phyloP scores from a whole-genome alignment of 2,113 vertebrate species.

The Pomatostomus ruficeps region DNA sequence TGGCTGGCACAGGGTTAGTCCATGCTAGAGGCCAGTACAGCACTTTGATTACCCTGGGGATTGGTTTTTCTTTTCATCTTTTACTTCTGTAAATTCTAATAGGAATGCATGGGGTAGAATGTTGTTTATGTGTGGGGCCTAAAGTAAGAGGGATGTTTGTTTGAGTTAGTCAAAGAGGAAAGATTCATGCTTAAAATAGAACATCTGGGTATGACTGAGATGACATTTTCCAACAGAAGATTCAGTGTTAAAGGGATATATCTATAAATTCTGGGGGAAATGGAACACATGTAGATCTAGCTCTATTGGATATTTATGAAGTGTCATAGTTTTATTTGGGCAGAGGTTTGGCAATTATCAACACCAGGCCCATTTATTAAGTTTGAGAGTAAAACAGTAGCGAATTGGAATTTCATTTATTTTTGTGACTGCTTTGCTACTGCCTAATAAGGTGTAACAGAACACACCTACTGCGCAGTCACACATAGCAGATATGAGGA shows the following conservation, averaged over 20 bases:
- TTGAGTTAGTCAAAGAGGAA: conserved; percentile 47
- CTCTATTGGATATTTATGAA: conserved; percentile 21
- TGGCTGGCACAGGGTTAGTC: not conserved
- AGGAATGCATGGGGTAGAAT: not conserved
- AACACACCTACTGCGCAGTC: not conserved
- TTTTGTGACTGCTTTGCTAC: not conserved
- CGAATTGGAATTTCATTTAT: conserved; percentile 27
- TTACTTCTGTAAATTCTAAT: not conserved
- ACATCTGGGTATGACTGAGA: not conserved
- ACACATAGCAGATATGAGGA: not conserved
- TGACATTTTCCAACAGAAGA: conserved; percentile 16
- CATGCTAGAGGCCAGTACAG: not conserved
- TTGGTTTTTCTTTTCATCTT: not conserved
- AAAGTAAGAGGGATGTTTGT: conserved; percentile 45
- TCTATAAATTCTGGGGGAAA: conserved; percentile 23
- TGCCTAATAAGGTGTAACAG: not conserved
- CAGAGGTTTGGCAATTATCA: conserved; percentile 24
- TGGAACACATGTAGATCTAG: not conserved
- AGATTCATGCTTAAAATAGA: conserved; percentile 16
- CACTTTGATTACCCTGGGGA: not conserved
- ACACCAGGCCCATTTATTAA: not conserved
- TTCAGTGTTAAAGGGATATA: conserved; percentile 11
- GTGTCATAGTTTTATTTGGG: conserved; percentile 34
- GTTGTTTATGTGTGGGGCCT: not conserved
- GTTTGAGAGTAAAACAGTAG: conserved; percentile 43